Evolutionary conservation across 2,888 invertebrate genomes (phyloP).

Genomic region (Ochropleura plecta): DNA sequence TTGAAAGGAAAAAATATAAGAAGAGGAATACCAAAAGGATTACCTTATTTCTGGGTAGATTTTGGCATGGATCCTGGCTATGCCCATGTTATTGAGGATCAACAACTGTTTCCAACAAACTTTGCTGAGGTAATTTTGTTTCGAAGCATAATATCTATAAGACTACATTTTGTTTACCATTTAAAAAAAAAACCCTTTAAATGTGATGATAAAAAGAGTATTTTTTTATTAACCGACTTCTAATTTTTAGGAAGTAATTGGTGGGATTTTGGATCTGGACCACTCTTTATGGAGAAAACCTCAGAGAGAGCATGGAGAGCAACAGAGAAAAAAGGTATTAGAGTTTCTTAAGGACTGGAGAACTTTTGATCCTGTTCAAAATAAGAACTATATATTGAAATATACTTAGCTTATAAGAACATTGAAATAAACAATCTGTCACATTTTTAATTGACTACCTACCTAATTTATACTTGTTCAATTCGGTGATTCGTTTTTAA

Average conservation of each 20-base stretch:
- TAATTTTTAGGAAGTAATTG: conserved; percentile 96
- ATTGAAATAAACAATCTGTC: not conserved
- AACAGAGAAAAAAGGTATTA: conserved; percentile 94
- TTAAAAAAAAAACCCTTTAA: conserved; percentile 5
- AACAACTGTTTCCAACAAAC: conserved; percentile 95
- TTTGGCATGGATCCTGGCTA: conserved; percentile 98
- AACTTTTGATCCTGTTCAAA: conserved; percentile 90
- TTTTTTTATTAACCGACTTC: too few species aligned
- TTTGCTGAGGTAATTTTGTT: conserved; percentile 95
- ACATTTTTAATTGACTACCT: not conserved
- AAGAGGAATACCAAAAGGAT: conserved; percentile 96
- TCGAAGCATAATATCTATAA: not conserved
- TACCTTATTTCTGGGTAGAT: conserved; percentile 98
- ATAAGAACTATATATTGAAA: conserved; percentile 48
- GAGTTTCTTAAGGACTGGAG: conserved; percentile 94
- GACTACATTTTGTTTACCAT: conserved; percentile 1
- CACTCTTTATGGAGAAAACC: conserved; percentile 96
- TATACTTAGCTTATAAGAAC: not conserved
- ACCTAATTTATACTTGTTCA: not conserved
- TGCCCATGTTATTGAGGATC: conserved; percentile 99
- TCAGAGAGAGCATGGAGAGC: conserved; percentile 93
- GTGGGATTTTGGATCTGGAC: conserved; percentile 97
- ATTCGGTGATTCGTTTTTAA: not conserved
- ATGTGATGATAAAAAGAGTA: not conserved
- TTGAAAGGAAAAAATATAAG: conserved; percentile 93